These are phyloP conservation scores for Ataeniobius toweri DNA, from an alignment of 2,797 vertebrate genomes.

Conservation along the genomic window DNA sequence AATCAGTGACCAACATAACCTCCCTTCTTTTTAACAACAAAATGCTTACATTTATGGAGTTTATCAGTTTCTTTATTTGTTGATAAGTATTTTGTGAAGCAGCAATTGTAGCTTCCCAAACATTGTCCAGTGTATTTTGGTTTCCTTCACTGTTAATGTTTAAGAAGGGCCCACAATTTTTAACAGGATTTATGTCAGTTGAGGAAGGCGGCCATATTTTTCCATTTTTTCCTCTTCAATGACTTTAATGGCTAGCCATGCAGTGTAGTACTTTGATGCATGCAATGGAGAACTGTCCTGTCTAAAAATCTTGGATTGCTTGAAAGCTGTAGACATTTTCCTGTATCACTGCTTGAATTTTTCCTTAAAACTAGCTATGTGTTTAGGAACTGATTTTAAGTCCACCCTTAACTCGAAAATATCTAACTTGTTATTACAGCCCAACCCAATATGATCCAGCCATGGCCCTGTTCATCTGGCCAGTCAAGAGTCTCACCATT, in stretches of 20 bases:
- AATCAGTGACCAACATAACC: background rate
- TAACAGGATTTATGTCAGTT: background rate
- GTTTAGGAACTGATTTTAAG: background rate
- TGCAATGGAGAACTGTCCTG: background rate
- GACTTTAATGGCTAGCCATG: background rate
- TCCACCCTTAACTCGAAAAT: background rate
- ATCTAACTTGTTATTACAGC: background rate
- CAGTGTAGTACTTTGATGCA: background rate
- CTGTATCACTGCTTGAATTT: too few relatives aligned
- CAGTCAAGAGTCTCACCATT: background rate
- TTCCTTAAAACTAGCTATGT: too few relatives aligned
- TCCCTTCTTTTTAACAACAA: background rate
- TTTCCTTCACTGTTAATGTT: background rate
- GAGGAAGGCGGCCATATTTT: background rate
- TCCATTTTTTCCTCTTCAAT: background rate
- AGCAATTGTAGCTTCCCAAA: too few relatives aligned
- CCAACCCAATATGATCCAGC: too few relatives aligned
- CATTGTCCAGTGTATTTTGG: too few relatives aligned
- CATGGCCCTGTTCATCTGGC: background rate
- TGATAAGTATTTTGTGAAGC: too few relatives aligned
- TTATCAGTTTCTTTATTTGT: background rate
- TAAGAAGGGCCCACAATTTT: background rate
- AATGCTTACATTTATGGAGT: background rate
- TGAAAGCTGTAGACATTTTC: background rate
- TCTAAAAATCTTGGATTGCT: background rate